These are phyloP conservation scores for Lasiurus borealis DNA, from an alignment of 2,113 vertebrate species.

Conservation along the genomic window DNA sequence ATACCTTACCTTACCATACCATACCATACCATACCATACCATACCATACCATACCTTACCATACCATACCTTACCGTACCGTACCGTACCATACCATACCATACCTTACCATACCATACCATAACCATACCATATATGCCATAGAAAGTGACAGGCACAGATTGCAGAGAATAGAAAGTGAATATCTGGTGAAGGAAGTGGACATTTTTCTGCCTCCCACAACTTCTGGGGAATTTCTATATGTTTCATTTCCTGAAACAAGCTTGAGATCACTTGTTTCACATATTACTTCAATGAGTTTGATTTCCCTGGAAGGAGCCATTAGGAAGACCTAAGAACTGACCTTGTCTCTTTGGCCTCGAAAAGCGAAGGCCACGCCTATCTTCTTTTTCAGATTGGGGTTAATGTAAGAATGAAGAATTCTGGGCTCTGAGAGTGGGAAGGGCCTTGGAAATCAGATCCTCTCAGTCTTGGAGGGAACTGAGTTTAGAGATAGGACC, in stretches of 20 bases:
- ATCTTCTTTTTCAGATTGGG: not conserved
- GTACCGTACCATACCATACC: not conserved
- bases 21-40: not conserved
- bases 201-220: not conserved
- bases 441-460: not conserved
- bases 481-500: not conserved
- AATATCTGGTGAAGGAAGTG: not conserved
- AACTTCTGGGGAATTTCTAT: conserved; percentile 8
- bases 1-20: not conserved
- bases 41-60: too few relatives aligned
- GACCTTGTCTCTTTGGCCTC: not conserved
- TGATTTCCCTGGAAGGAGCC: not conserved
- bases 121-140: not conserved
- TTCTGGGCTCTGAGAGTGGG: not conserved
- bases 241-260: conserved; percentile 37
- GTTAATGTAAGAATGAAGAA: not conserved
- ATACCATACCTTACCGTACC: too few relatives aligned
- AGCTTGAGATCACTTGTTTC: not conserved
- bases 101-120: too few relatives aligned
- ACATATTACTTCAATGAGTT: not conserved
- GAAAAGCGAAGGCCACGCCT: not conserved
- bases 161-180: not conserved
- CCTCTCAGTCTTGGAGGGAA: not conserved
- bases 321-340: not conserved
- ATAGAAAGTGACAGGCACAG: not conserved